A percentile compares a stretch with the other conserved stretches of the same genome.
phyloP scores from a whole-genome alignment of 2,888 invertebrate species.

The Protophormia terraenovae region DNA sequence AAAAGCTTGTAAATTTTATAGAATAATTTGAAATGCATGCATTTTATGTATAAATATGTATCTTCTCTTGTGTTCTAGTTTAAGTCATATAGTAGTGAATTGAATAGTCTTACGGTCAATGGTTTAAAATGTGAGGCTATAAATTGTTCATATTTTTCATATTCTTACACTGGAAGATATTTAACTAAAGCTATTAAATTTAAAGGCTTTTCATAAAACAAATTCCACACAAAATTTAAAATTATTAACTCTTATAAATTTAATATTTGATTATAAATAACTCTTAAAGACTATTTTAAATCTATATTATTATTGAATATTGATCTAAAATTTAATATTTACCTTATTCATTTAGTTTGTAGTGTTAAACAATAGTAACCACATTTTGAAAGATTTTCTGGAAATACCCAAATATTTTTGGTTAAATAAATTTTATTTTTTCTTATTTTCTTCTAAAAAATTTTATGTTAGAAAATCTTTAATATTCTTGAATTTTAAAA shows the following conservation, averaged over 20 bases:
- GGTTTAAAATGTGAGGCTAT: not conserved
- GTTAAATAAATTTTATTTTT: not conserved
- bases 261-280: too few species aligned
- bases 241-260: too few species aligned
- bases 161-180: not conserved
- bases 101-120: constrained; percentile 3
- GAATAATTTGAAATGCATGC: constrained; percentile 3
- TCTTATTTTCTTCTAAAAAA: not conserved
- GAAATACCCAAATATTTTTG: constrained; percentile 48
- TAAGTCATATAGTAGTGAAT: not conserved
- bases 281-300: too few species aligned
- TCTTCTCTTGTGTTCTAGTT: not conserved
- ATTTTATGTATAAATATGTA: not conserved
- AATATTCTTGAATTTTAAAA: not conserved
- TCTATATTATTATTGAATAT: not conserved
- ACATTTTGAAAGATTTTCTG: constrained; percentile 35
- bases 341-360: not conserved
- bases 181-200: not conserved
- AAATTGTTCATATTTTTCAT: not conserved
- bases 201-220: too few species aligned
- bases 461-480: not conserved
- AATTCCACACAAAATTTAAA: too few species aligned
- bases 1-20: not conserved
- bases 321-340: not conserved
- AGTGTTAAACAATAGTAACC: not conserved